Conservation (phyloP, 2,113 vertebrate genomes). For the Stegastes partitus region DNA sequence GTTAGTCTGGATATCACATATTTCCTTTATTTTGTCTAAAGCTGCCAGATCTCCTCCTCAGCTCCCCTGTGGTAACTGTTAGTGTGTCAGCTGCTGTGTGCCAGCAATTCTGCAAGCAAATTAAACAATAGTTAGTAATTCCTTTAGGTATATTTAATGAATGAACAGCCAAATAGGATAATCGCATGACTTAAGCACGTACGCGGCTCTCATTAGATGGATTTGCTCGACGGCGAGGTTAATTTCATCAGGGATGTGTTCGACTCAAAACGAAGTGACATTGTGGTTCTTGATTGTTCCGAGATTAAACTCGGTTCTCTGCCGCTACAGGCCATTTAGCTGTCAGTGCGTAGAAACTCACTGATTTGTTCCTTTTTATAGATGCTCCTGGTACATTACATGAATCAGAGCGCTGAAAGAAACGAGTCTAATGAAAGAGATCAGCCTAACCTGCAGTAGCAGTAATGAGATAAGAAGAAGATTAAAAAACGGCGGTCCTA, state of each 20-base stretch:
- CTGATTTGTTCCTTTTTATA: no score
- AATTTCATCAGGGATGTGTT: not conserved
- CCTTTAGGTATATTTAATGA: no score
- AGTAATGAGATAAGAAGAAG: no score
- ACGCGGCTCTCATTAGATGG: not conserved
- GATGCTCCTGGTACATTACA: no score
- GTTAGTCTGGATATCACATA: conserved; percentile 9
- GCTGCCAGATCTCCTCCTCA: not conserved
- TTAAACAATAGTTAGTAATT: not conserved
- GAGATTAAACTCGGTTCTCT: not conserved
- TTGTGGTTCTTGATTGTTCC: not conserved
- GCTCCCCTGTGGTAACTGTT: conserved; percentile 9
- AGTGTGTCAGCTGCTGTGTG: not conserved
- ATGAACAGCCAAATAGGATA: not conserved
- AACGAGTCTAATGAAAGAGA: no score
- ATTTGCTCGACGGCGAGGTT: not conserved
- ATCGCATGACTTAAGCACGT: not conserved
- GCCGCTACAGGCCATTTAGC: no score
- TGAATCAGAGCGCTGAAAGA: no score
- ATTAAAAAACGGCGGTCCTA: no score
- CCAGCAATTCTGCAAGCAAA: not conserved
- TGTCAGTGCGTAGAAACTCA: no score
- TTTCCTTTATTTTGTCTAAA: conserved; percentile 1
- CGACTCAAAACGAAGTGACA: no score
- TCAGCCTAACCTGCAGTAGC: no score